Percentiles rank a stretch among this genome's conserved stretches.
Evolutionary conservation across 2,797 vertebrate genomes (phyloP).

Genomic region (Sparidentex hasta): DNA sequence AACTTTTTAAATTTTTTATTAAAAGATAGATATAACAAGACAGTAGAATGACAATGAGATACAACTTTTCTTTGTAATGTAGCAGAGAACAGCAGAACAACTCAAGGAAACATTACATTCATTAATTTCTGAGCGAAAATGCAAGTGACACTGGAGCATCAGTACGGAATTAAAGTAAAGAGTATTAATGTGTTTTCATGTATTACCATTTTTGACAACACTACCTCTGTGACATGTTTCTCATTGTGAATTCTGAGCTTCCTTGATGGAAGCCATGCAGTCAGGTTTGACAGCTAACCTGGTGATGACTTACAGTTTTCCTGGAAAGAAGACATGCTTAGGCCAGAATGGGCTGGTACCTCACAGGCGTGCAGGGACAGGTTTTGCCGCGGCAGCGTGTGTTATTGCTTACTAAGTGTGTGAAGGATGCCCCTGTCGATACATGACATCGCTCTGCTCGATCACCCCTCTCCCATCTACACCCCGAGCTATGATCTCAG

Average conservation of each 20-base stretch:
- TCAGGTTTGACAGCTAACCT: conserved; percentile 18
- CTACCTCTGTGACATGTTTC: neutral
- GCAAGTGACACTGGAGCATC: no score
- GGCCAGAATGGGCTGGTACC: conserved; percentile 6
- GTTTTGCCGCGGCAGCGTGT: conserved; percentile 22
- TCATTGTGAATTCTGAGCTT: conserved; percentile 4
- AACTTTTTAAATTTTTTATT: neutral
- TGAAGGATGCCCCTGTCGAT: conserved; percentile 13
- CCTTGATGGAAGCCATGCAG: neutral
- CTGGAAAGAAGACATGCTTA: conserved; percentile 44
- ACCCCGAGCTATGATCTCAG: conserved; percentile 50
- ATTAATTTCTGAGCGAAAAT: no score
- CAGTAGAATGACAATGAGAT: no score
- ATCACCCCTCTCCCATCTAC: conserved; percentile 35
- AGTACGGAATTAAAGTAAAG: no score
- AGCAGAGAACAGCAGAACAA: no score
- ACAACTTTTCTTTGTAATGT: no score
- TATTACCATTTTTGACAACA: no score
- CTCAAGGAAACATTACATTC: no score
- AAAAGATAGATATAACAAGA: neutral
- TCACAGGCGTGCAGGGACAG: conserved; percentile 40
- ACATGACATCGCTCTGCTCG: conserved; percentile 23
- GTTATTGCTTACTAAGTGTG: conserved; percentile 34
- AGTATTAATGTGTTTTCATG: no score
- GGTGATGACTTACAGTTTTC: conserved; percentile 47